phyloP scores from a whole-genome alignment of 2,888 invertebrate genomes.

The Ophion costatus region DNA sequence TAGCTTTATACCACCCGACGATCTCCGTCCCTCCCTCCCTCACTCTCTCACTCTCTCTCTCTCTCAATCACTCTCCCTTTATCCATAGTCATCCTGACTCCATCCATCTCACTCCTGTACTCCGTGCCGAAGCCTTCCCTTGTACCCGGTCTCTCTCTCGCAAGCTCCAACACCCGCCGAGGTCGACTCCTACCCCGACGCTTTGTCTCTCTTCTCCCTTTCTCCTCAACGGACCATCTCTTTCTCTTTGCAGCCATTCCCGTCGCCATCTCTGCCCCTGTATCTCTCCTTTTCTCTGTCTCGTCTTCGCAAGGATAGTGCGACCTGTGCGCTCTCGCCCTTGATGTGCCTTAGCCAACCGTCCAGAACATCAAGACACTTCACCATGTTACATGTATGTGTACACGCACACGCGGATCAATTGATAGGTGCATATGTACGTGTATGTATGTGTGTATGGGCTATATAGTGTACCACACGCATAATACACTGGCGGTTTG shows the following conservation, averaged over 20 bases:
- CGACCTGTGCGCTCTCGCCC: slow-evolving; percentile 56
- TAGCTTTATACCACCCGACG: slow-evolving; percentile 51
- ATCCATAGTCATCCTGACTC: slow-evolving; percentile 61
- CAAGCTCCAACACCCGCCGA: slow-evolving; percentile 50
- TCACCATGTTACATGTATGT: slow-evolving; percentile 2
- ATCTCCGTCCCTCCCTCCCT: slow-evolving; percentile 28
- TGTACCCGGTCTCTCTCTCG: slow-evolving; percentile 49
- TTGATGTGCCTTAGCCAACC: slow-evolving; percentile 58
- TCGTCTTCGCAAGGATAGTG: slow-evolving; percentile 54
- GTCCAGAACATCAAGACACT: slow-evolving; percentile 51
- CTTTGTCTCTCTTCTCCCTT: slow-evolving; percentile 18
- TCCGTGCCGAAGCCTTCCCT: slow-evolving; percentile 49
- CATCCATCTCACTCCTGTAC: slow-evolving; percentile 56
- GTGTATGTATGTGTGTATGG: slow-evolving; percentile 12
- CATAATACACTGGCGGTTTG: slow-evolving; percentile 75
- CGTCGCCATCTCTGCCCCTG: slow-evolving; percentile 22
- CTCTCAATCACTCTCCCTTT: slow-evolving; percentile 44
- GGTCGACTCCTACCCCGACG: slow-evolving; percentile 44
- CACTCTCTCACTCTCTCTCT: slow-evolving; percentile 41
- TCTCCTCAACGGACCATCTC: background rate
- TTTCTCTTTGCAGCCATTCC: slow-evolving; percentile 11
- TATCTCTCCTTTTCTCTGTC: slow-evolving; percentile 30
- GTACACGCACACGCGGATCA: background rate
- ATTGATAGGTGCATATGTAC: background rate
- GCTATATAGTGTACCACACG: slow-evolving; percentile 57